Conservation (phyloP, 2,888 invertebrate species). For the Ormyrus nitidulus region DNA sequence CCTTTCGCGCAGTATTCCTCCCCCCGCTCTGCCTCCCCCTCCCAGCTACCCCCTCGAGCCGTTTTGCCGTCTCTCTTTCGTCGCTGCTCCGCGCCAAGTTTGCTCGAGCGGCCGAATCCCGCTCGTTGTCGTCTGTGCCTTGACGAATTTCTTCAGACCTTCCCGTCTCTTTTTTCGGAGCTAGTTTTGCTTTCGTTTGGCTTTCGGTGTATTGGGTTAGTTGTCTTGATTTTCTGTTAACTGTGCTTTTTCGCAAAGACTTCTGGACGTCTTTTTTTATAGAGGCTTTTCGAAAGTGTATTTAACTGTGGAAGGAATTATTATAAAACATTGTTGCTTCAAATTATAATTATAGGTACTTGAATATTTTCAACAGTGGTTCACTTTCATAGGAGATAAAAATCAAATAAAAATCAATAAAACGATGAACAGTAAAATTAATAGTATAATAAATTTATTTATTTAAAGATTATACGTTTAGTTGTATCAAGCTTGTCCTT, state of each 20-base stretch:
- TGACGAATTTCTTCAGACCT: constrained; percentile 7
- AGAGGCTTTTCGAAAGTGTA: neutral
- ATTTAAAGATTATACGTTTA: no score
- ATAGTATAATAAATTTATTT: no score
- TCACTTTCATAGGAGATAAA: no score
- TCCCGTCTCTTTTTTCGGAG: neutral
- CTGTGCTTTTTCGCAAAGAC: neutral
- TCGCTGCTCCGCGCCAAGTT: constrained; percentile 29
- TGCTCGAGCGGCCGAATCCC: neutral
- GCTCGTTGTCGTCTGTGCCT: constrained; percentile 3
- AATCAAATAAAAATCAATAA: no score
- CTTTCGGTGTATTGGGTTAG: neutral
- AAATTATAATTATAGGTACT: no score
- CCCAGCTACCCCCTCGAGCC: constrained; percentile 10
- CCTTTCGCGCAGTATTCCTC: constrained; percentile 65
- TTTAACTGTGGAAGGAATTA: neutral
- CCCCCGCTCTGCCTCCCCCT: constrained; percentile 16
- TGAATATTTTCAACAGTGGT: no score
- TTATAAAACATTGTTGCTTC: no score
- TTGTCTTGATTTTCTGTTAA: neutral
- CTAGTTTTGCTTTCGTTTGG: neutral
- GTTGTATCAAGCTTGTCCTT: no score
- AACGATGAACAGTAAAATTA: no score
- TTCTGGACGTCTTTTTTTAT: neutral
- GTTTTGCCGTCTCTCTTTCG: neutral